Evolutionary conservation across 1,140 invertebrate species (phyloP), one percentile per base, ranked within the genome.

Genomic region (Rhopalosiphum padi): DNA sequence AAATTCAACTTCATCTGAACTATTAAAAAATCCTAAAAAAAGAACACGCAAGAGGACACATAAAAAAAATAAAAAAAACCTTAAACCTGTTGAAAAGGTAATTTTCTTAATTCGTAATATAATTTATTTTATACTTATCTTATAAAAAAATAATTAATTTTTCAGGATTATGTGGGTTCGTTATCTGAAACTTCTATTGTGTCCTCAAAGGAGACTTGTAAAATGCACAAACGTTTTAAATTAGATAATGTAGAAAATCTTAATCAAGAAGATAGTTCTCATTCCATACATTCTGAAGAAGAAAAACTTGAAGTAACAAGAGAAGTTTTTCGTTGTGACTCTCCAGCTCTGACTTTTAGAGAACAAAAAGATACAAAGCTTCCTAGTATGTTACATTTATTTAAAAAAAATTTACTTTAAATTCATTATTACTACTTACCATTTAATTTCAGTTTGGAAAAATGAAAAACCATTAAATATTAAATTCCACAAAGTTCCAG

Each of bases 151-250:
- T 93, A 43, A n/a, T n/a, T n/a, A n/a, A n/a, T 85, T 91, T 92
- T 93, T 86, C 15, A 92, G 82, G 6, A 93, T 41, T 53, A 37
- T 3, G 25, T 86, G 41, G 23, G 25, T 90, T 8, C 6, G 43
- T 23, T 55, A 41, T 11, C 8, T 51, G 77, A 51, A 30, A 85
- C 35, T 93, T 53, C 82, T 86, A 41, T 53, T 21, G 15, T 30
- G 2, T 53, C 91, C 30, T 86, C 23, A 37, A 37, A 86, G 1
- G 68, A 93, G 41, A 2, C 25, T 37, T 55, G 23, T 53, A 85
- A 43, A 85, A 43, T 51, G 21, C 91, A 93, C 30, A 93, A 93
- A 6, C 91, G 91, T 53, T 93, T 86, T 86, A 93, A 93, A 86
- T 85, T 93, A 83, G 82, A 93, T 25, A 83, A 93, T 85, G 82